Evolutionary conservation across 2,113 vertebrate species (phyloP).

Genomic region (Climacteris rufus): DNA sequence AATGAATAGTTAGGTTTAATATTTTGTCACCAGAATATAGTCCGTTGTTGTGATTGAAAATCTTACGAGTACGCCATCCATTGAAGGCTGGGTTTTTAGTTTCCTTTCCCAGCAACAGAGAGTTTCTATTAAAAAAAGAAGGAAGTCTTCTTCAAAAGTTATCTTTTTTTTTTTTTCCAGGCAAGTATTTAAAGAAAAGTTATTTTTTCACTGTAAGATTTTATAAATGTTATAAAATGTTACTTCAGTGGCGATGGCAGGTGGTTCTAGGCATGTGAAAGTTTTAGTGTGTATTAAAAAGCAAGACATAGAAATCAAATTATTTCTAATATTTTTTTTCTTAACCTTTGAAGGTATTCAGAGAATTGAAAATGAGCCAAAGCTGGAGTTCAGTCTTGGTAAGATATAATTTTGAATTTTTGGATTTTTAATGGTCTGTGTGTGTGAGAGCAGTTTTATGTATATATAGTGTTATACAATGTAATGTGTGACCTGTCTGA

Average conservation of each 20-base stretch:
- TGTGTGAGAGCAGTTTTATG: neutral
- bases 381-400: slow-evolving; percentile 82
- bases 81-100: neutral
- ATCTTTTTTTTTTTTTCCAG: neutral
- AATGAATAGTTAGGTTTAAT: neutral
- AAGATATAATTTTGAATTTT: slow-evolving; percentile 51
- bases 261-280: neutral
- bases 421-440: neutral
- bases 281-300: neutral
- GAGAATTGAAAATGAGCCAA: slow-evolving; percentile 72
- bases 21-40: neutral
- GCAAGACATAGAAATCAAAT: neutral
- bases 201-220: neutral
- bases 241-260: neutral
- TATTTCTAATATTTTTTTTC: neutral
- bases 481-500: neutral
- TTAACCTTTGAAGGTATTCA: slow-evolving; percentile 69
- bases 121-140: neutral
- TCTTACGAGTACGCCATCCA: neutral
- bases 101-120: neutral
- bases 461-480: neutral
- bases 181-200: neutral
- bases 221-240: neutral
- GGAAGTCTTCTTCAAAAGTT: neutral
- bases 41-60: neutral